phyloP scores from a whole-genome alignment of 2,113 vertebrate species.

The Nematolebias whitei region DNA sequence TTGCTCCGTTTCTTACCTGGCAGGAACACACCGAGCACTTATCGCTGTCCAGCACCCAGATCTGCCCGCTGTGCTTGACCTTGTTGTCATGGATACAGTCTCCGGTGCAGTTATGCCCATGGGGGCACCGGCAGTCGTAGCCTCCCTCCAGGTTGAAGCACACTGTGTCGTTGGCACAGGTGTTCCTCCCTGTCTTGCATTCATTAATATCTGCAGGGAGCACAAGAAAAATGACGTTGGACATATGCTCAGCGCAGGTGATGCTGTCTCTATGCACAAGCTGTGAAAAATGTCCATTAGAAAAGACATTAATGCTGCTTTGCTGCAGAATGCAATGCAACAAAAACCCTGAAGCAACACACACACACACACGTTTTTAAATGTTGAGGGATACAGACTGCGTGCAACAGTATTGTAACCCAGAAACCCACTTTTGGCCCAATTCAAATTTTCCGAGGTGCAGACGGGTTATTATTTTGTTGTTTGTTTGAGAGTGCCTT shows the following conservation, averaged over 20 bases:
- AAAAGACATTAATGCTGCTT: background rate
- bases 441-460: slow-evolving; percentile 49
- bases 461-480: slow-evolving; percentile 7
- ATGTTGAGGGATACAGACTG: slow-evolving; percentile 10
- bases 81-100: slow-evolving; percentile 93
- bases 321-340: slow-evolving; percentile 3
- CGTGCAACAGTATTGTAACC: slow-evolving; percentile 36
- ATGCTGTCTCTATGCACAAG: slow-evolving; percentile 1
- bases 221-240: slow-evolving; percentile 34
- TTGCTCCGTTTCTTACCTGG: slow-evolving; percentile 78
- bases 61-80: slow-evolving; percentile 96
- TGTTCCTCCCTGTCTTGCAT: slow-evolving; percentile 92
- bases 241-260: slow-evolving; percentile 33
- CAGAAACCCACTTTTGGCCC: slow-evolving; percentile 65
- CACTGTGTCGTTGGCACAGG: slow-evolving; percentile 95
- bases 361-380: background rate
- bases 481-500: slow-evolving; percentile 25
- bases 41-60: slow-evolving; percentile 97
- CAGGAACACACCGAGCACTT: slow-evolving; percentile 96
- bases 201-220: slow-evolving; percentile 91
- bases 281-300: background rate
- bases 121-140: slow-evolving; percentile 97
- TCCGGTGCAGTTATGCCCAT: slow-evolving; percentile 96
- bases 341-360: slow-evolving; percentile 2
- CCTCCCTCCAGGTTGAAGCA: slow-evolving; percentile 99